A percentile compares a stretch with the other conserved stretches of the same genome.
These are phyloP conservation scores for Oceanodroma leucorhoa DNA, from an alignment of 2,797 vertebrate species.

Conservation along the genomic window DNA sequence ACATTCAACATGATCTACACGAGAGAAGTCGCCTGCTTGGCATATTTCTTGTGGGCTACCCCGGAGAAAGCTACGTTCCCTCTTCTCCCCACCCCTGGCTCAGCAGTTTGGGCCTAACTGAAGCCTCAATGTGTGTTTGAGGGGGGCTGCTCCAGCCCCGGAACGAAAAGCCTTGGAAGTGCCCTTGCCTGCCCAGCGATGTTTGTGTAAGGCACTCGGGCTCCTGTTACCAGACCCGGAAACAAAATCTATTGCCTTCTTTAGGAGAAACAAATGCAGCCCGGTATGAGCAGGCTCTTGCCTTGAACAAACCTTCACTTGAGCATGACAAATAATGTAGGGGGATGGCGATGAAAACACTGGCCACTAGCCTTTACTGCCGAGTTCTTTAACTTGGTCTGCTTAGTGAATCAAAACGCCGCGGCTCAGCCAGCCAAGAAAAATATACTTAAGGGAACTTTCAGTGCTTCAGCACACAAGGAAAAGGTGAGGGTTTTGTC, in stretches of 20 bases:
- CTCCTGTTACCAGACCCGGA: conserved; percentile 44
- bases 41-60: neutral
- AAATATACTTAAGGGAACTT: conserved; percentile 52
- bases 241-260: conserved; percentile 47
- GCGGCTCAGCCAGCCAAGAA: conserved; percentile 26
- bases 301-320: conserved; percentile 13
- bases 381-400: neutral
- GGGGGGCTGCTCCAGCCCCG: neutral
- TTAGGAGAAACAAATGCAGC: conserved; percentile 34
- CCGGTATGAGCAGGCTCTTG: neutral
- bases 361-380: neutral
- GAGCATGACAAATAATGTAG: conserved; percentile 44
- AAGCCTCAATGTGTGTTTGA: neutral
- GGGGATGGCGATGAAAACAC: conserved; percentile 5
- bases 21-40: neutral
- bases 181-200: neutral
- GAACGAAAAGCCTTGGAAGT: neutral
- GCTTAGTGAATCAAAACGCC: conserved; percentile 43
- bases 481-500: conserved; percentile 47
- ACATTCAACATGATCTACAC: accelerated
- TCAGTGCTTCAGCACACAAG: conserved; percentile 26
- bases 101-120: neutral
- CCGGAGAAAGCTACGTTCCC: accelerated
- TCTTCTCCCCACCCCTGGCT: neutral
- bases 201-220: neutral